phyloP scores from a whole-genome alignment of 2,113 vertebrate genomes.

The Mus musculus region GRCm39 chr13:81631501-81632000 shows the following conservation, averaged over 20 bases:
- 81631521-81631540: conserved; percentile 15
- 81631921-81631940: not conserved
- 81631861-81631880: not conserved
- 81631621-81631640: not conserved
- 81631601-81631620: not conserved
- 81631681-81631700: not conserved
- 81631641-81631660: not conserved
- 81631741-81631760: not conserved
- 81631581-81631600: not conserved
- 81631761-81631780: not conserved
- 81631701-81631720: not conserved
- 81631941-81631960: not conserved
- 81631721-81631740: not conserved
- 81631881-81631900: not conserved
- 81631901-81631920: not conserved
- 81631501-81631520: not conserved
- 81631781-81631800: not conserved
- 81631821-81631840: not conserved
- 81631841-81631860: not conserved
- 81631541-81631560: not conserved
- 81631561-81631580: not conserved
- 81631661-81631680: not conserved
- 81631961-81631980: not conserved
- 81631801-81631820: not conserved
- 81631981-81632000: not conserved